phyloP scores from a whole-genome alignment of 2,113 vertebrate species.

The Sitta europaea region DNA sequence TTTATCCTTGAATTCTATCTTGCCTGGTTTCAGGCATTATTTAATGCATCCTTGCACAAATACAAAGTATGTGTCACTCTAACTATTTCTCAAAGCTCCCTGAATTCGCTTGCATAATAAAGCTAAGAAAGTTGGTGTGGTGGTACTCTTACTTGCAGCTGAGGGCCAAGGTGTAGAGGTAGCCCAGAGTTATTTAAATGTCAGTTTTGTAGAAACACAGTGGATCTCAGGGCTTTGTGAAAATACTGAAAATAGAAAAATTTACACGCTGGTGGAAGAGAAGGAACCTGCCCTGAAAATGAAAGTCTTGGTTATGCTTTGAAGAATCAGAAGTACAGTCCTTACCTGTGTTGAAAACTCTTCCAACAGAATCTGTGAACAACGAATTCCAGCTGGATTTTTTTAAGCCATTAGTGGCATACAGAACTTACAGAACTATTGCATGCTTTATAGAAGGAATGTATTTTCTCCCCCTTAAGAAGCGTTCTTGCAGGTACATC shows the following conservation, averaged over 20 bases:
- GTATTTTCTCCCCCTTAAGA: background rate
- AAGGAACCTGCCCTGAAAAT: background rate
- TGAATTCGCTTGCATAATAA: background rate
- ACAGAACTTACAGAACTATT: background rate
- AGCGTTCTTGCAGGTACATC: background rate
- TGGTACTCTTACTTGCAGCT: background rate
- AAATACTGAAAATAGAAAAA: background rate
- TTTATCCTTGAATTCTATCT: background rate
- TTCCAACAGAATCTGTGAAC: background rate
- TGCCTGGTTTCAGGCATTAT: background rate
- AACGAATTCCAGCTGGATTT: background rate
- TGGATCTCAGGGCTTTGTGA: background rate
- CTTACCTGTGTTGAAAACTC: background rate
- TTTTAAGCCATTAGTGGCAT: background rate
- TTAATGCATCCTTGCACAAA: slow-evolving; percentile 31
- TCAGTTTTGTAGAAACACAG: background rate
- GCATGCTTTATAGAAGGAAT: background rate
- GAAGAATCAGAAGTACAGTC: background rate
- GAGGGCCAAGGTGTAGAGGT: background rate
- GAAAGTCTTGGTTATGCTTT: background rate
- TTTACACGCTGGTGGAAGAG: background rate
- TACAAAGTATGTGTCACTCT: background rate
- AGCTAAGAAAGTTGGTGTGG: background rate
- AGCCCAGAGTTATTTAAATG: background rate
- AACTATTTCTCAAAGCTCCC: background rate